Base-by-base conservation (phyloP, 2,797 vertebrate genomes). In the Amphiprion clarkii region DNA sequence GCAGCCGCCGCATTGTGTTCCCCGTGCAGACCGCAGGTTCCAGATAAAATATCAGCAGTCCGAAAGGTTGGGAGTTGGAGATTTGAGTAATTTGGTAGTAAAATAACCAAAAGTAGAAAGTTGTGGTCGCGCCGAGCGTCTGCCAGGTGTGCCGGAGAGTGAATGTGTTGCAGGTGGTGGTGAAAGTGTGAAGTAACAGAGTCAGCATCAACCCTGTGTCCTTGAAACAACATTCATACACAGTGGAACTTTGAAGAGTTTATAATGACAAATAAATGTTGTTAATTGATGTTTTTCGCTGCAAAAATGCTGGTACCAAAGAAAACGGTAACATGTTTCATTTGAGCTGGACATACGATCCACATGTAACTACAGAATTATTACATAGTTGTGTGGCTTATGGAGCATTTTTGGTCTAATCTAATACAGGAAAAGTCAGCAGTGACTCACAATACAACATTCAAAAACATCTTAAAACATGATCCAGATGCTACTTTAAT, bases 1-100 rank as follows among this genome's bases (percentile, higher is more conserved):
- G 66, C 80, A 78, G 86, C 61, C 25, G 27, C 67, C 53, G 56
- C 79, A 2, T 83, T 83, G 77, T 63, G 64, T 44, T 59, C 67
- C 72, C 8, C 27, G 8, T 71, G 60, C 51, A 39, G 73, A 59
- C 13, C 59, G 61, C 67, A 74, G 64, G 58, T 63, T 82, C 69
- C 56, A 78, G 70, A 86, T 71, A 36, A 57, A 78, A 78, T 53
- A 13, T 81, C 71, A 64, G 59, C 51, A 13, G 39, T 27, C 27
- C 27, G 59, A 74, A 49, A 46, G 76, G 33, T 70, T 73, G 46
- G 17, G 63, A 65, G 67, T 46, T 36, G 59, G 40, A 74, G 51
- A 49, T 74, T 54, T 71, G n/a, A 78, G 62, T 9, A 4, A 21
- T 27, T 63, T 53, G 51, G 63, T 27, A 11, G 62, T 78, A 74